Evolutionary conservation across 2,797 vertebrate species (phyloP).

Genomic region (Rallus crepitans): DNA sequence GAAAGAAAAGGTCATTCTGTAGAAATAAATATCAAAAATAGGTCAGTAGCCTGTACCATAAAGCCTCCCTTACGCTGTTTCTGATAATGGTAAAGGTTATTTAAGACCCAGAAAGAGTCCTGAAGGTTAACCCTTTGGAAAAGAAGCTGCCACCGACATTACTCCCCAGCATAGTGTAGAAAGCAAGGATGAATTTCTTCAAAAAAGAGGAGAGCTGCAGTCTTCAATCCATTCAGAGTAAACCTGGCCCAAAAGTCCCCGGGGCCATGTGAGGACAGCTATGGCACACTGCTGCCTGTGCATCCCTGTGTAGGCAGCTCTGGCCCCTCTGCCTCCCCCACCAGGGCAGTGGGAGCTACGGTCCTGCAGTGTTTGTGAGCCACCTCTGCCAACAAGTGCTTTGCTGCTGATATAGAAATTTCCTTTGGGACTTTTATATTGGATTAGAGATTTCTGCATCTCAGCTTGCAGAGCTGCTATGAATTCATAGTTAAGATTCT

Average conservation of each 20-base stretch:
- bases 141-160: background rate
- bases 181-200: background rate
- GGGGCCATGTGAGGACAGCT: fast-evolving
- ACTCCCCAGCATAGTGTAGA: fast-evolving
- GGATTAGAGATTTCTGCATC: background rate
- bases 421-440: background rate
- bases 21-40: constrained; percentile 1
- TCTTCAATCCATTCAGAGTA: fast-evolving
- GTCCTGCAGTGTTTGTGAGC: background rate
- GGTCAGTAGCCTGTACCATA: background rate
- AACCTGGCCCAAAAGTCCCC: background rate
- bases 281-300: background rate
- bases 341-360: fast-evolving
- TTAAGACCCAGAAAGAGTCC: background rate
- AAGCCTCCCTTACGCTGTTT: background rate
- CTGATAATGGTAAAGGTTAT: background rate
- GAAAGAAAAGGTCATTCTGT: background rate
- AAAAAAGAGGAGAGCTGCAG: background rate
- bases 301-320: background rate
- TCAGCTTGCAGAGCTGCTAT: background rate
- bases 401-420: background rate
- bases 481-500: background rate
- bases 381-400: background rate
- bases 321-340: background rate
- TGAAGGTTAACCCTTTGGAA: background rate